A percentile compares a stretch with the other conserved stretches of the same genome.
phyloP scores from a whole-genome alignment of 2,797 vertebrate genomes.

The Takifugu ocellatus region DNA sequence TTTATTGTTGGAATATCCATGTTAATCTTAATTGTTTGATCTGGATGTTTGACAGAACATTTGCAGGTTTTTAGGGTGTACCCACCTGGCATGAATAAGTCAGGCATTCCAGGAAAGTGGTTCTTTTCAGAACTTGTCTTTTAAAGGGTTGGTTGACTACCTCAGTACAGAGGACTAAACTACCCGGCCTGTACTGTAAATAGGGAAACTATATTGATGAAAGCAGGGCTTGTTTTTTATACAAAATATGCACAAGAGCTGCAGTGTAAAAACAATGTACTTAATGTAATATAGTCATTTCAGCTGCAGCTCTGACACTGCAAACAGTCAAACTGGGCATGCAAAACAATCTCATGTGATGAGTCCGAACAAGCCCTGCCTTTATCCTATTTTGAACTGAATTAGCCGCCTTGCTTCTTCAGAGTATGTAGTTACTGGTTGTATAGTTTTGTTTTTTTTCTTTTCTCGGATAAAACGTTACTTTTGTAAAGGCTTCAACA shows the following conservation, averaged over 20 bases:
- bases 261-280: conserved; percentile 87
- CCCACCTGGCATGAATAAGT: conserved; percentile 99
- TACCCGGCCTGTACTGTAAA: conserved; percentile 99
- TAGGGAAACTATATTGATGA: conserved; percentile 99
- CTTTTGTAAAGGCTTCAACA: conserved; percentile 99
- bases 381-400: conserved; percentile 99
- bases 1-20: conserved; percentile 83
- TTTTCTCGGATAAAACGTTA: conserved; percentile 88
- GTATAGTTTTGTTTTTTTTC: conserved; percentile 88
- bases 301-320: conserved; percentile 93
- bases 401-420: conserved; percentile 99
- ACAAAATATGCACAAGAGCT: conserved; percentile 98
- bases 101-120: conserved; percentile 99
- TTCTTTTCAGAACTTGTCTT: conserved; percentile 99
- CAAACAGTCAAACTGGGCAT: conserved; percentile 92
- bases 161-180: conserved; percentile 99
- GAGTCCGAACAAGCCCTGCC: conserved; percentile 98
- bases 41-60: conserved; percentile 81
- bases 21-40: conserved; percentile 80
- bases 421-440: conserved; percentile 99
- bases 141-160: conserved; percentile 99
- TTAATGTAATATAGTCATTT: conserved; percentile 97
- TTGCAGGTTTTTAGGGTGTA: conserved; percentile 98
- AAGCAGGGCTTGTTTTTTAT: conserved; percentile 97
- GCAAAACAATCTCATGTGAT: conserved; percentile 94